Evolutionary conservation across 2,888 invertebrate species (phyloP).

Genomic region (Scaptomyza parva): DNA sequence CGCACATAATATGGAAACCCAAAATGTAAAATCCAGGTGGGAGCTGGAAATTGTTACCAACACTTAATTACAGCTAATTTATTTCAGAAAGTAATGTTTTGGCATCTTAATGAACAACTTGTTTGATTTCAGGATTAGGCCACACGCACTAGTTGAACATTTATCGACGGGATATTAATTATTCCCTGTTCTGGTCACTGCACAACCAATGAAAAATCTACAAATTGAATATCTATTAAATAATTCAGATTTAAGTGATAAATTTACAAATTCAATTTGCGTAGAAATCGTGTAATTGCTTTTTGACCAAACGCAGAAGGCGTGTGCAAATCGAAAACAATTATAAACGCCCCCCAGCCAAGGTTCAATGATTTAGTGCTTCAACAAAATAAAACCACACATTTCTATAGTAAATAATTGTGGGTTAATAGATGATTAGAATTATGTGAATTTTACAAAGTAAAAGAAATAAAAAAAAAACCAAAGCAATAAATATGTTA

Average conservation of each 20-base stretch:
- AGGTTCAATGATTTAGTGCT: conserved; percentile 68
- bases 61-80: conserved; percentile 19
- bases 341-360: conserved; percentile 60
- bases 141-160: background rate
- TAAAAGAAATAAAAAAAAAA: conserved; percentile 6
- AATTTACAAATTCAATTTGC: conserved; percentile 53
- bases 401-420: conserved; percentile 58
- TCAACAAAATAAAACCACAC: conserved; percentile 10
- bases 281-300: conserved; percentile 52
- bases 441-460: conserved; percentile 38
- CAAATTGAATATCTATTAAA: conserved; percentile 6
- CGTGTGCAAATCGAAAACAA: conserved; percentile 57
- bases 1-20: conserved; percentile 12
- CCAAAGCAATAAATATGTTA: conserved; percentile 47
- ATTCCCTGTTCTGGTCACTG: background rate
- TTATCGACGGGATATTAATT: background rate
- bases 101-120: background rate
- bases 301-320: conserved; percentile 26
- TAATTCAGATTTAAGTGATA: conserved; percentile 44
- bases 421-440: conserved; percentile 71
- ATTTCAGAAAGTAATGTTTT: background rate
- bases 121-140: too few relatives aligned
- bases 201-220: background rate
- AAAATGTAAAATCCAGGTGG: conserved; percentile 19
- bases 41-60: conserved; percentile 5